phyloP scores from a whole-genome alignment of 2,888 invertebrate genomes.

The Tigriopus californicus region DNA sequence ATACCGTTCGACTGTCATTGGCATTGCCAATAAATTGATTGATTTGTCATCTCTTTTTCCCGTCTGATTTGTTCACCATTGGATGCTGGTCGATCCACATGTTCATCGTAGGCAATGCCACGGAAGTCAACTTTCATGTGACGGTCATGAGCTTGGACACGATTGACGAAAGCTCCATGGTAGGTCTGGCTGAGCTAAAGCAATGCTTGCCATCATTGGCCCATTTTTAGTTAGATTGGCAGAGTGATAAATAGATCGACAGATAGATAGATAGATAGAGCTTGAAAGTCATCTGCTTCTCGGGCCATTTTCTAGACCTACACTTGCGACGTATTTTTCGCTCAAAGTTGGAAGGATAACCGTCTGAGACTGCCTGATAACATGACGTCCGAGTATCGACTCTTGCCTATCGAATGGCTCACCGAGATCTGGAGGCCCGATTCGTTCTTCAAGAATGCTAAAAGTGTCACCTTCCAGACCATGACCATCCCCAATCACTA shows the following conservation, averaged over 20 bases:
- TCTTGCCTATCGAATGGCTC: conserved; percentile 25
- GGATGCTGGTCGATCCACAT: too few relatives aligned
- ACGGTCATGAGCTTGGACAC: conserved; percentile 89
- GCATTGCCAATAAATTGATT: too few relatives aligned
- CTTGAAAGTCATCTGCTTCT: not conserved
- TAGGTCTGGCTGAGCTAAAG: conserved; percentile 27
- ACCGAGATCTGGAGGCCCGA: conserved; percentile 25
- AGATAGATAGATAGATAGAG: too few relatives aligned
- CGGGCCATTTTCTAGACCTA: conserved; percentile 39
- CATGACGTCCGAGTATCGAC: conserved; percentile 69
- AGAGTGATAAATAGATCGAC: too few relatives aligned
- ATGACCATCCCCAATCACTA: conserved; percentile 27
- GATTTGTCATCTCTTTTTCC: too few relatives aligned
- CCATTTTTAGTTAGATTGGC: not conserved
- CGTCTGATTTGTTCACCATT: too few relatives aligned
- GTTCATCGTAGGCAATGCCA: conserved; percentile 57
- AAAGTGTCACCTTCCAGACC: conserved; percentile 25
- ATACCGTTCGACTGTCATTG: too few relatives aligned
- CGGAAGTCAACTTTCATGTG: conserved; percentile 72
- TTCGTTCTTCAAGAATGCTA: conserved; percentile 26
- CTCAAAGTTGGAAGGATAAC: conserved; percentile 77
- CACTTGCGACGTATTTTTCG: conserved; percentile 77
- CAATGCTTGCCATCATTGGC: not conserved
- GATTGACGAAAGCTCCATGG: conserved; percentile 89
- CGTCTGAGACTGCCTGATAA: conserved; percentile 66